Percentiles rank a stretch among this genome's conserved stretches.
phyloP scores from a whole-genome alignment of 2,888 invertebrate species.

The Ypsolopha sequella region DNA sequence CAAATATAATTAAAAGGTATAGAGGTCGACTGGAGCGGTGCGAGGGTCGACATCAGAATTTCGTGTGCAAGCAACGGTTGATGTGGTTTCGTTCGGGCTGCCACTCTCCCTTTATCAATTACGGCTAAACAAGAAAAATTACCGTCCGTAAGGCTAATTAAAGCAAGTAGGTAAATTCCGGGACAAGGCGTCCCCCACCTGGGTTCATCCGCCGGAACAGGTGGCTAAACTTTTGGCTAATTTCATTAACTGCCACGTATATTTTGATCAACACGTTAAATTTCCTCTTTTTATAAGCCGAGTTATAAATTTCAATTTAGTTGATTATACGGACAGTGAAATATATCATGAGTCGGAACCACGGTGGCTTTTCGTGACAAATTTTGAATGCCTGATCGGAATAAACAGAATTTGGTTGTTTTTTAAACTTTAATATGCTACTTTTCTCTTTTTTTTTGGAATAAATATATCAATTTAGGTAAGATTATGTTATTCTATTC shows the following conservation, averaged over 20 bases:
- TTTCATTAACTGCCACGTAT: constrained; percentile 46
- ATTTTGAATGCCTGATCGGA: background rate
- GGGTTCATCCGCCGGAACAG: constrained; percentile 35
- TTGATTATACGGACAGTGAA: background rate
- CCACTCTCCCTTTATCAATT: constrained; percentile 58
- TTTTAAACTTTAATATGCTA: too few relatives aligned
- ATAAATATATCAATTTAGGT: too few relatives aligned
- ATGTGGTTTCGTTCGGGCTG: constrained; percentile 27
- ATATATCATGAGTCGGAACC: background rate
- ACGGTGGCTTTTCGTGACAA: background rate
- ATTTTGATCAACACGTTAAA: constrained; percentile 45
- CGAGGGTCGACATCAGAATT: constrained; percentile 14
- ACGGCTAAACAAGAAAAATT: constrained; percentile 67
- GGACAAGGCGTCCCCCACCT: constrained; percentile 6
- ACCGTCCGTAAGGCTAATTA: constrained; percentile 61
- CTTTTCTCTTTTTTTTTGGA: too few relatives aligned
- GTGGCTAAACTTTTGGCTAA: constrained; percentile 56
- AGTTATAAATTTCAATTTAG: constrained; percentile 26
- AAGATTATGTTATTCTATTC: too few relatives aligned
- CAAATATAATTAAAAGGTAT: background rate
- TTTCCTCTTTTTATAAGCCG: constrained; percentile 26
- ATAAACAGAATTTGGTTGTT: too few relatives aligned
- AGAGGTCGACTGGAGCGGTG: constrained; percentile 7
- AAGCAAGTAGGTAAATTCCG: constrained; percentile 34
- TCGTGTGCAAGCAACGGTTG: constrained; percentile 23